Conservation (phyloP, 2,797 vertebrate species). For the Fistularia tabacaria region DNA sequence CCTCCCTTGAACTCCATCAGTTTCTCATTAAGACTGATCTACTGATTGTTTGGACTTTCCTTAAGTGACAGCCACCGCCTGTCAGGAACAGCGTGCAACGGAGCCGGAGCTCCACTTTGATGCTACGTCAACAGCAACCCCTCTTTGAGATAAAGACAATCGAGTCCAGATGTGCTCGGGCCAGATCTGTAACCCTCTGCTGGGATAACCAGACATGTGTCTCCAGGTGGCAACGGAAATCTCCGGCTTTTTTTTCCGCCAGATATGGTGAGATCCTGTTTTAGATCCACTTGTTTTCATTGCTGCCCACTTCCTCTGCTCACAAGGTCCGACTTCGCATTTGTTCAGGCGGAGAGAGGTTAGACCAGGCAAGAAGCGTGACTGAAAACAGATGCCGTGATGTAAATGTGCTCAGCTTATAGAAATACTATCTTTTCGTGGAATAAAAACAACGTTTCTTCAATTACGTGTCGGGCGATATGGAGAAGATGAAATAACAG, state of each 20-base stretch:
- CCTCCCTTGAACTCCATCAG: slow-evolving; percentile 42
- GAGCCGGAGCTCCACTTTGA: slow-evolving; percentile 43
- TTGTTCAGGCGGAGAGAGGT: slow-evolving; percentile 37
- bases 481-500: no score
- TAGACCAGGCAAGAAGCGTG: slow-evolving; percentile 33
- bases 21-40: slow-evolving; percentile 39
- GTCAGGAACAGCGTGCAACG: slow-evolving; percentile 23
- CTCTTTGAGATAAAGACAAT: slow-evolving; percentile 37
- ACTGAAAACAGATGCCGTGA: slow-evolving; percentile 8
- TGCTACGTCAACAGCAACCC: slow-evolving; percentile 38
- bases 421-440: no score
- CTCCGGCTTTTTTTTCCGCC: slow-evolving; percentile 15
- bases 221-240: slow-evolving; percentile 45
- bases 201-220: slow-evolving; percentile 46
- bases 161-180: slow-evolving; percentile 57
- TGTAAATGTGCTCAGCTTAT: not conserved
- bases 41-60: slow-evolving; percentile 43
- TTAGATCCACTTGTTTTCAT: slow-evolving; percentile 47
- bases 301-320: slow-evolving; percentile 54
- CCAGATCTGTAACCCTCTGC: not conserved
- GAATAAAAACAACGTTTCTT: no score
- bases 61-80: slow-evolving; percentile 28
- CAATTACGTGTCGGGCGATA: no score
- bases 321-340: slow-evolving; percentile 29
- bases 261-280: slow-evolving; percentile 45